Evolutionary conservation across 2,888 invertebrate genomes (phyloP).

Genomic region (Pyralis farinalis): DNA sequence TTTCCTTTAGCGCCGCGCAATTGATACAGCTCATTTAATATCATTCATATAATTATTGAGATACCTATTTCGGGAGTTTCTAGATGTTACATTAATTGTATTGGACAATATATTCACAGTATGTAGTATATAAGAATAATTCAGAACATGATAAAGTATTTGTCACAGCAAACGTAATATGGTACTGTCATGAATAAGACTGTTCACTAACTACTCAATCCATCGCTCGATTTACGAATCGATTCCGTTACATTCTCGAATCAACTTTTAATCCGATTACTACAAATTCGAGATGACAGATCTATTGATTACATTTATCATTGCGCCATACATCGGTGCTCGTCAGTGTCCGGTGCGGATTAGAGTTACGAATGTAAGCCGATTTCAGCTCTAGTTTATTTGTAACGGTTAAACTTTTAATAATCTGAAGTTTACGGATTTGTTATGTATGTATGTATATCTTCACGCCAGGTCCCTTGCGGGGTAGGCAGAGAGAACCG

Average conservation of each 20-base stretch:
- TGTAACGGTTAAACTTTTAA: slow-evolving; percentile 33
- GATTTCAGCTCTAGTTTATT: slow-evolving; percentile 46
- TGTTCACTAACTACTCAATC: not conserved
- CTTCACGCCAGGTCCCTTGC: too few species aligned
- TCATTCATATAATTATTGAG: too few species aligned
- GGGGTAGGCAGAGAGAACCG: too few species aligned
- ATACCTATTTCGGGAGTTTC: too few species aligned
- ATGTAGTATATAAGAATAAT: too few species aligned
- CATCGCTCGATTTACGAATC: slow-evolving; percentile 11
- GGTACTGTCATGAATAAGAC: not conserved
- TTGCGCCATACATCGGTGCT: slow-evolving; percentile 45
- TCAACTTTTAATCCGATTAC: slow-evolving; percentile 70
- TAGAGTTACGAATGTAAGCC: slow-evolving; percentile 49
- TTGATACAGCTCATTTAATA: too few species aligned
- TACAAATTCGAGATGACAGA: slow-evolving; percentile 50
- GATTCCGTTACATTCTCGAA: slow-evolving; percentile 49
- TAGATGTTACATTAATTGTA: too few species aligned
- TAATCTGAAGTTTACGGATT: slow-evolving; percentile 6
- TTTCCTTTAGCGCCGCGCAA: too few species aligned
- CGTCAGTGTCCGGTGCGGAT: slow-evolving; percentile 25
- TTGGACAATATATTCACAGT: too few species aligned
- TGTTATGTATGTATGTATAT: too few species aligned
- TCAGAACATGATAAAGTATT: too few species aligned
- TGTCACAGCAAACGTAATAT: too few species aligned
- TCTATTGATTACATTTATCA: slow-evolving; percentile 57